Base-by-base conservation (phyloP, 2,797 vertebrate species). In the Propithecus deckenii region DNA sequence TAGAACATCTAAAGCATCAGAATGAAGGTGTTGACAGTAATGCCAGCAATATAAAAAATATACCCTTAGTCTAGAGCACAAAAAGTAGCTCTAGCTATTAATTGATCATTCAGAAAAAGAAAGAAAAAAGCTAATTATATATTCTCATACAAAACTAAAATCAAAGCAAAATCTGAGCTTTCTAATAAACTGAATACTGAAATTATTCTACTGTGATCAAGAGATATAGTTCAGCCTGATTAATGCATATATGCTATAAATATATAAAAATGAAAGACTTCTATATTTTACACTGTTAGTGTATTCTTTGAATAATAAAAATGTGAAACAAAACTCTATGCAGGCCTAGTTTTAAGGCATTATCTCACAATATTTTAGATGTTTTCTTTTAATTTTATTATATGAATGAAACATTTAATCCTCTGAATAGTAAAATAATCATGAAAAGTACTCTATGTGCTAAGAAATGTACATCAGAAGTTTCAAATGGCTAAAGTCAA, bases 281-380 rank as follows among this genome's bases (percentile, higher is more conserved):
- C 59, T 50, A 61, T 74, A 91, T 78, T 89, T 95, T 86, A 93
- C n/a, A 92, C 50, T 85, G 50, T 91, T 65, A 80, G 46, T 67
- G 23, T n/a, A 91, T 75, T 86, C 87, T 94, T 72, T 91, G 50
- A 94, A 91, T 38, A 74, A 94, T 38, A 74, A 94, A 89, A 92
- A 80, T 61, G 75, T 91, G 76, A 95, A 97, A 95, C 72, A 91
- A 96, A 96, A 93, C 86, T 71, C n/a, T 48, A 95, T 71, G 80
- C 1, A 87, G 38, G 18, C 46, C 87, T 90, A 69, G 35, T 94
- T 92, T 92, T 85, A 93, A 89, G 67, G 86, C 3, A 91, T 61
- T 80, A 89, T n/a, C 67, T 95, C 65, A 92, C 96, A 96, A 93
- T 85, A 96, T 81, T 94, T 92, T 87, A 87, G 63, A 84, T 75